Evolutionary conservation across 2,888 invertebrate species (phyloP), one percentile per base, ranked within the genome.

Genomic region (Prosapia bicincta): DNA sequence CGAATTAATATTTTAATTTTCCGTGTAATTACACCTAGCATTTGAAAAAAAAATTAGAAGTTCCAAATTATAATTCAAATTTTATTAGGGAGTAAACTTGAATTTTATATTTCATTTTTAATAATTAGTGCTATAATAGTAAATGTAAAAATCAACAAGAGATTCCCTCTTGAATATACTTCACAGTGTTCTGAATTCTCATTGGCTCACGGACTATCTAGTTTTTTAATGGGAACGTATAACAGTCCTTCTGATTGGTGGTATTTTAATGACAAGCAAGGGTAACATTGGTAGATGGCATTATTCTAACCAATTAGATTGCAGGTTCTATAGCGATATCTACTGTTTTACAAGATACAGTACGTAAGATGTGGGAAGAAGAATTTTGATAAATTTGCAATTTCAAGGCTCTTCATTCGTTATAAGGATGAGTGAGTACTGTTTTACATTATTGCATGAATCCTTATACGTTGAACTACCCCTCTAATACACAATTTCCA

Each of bases 231-330:
- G 81, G 79, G 65, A 73, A 70, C 69, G 78, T 81, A 80, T 81
- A 82, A 82, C 81, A 80, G 78, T 76, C 72, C 77, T 77, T 78
- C 78, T 80, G 80, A 83, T 83, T 83, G 87, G 87, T 85, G 82
- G 85, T 83, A 83, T 85, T 84, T 85, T 84, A 84, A 80, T 80
- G 82, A 84, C 85, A 85, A 84, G 84, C 84, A 84, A 84, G 84
- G 84, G 84, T 84, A 83, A 84, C 85, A 85, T 84, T 78, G 80
- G 79, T 76, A 76, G 79, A 77, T 79, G 83, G 85, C 85, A 85
- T 85, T 85, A 85, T 85, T 85, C 84, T 84, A 85, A 85, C 86
- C 86, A 86, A 86, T 86, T 85, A 85, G 85, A 85, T 83, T 82
- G 83, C 83, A 82, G 82, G 84, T 85, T 78, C 79, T 79, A 78